phyloP scores from a whole-genome alignment of 92 coral and sea anemone genomes.

The Siderastrea radians region DNA sequence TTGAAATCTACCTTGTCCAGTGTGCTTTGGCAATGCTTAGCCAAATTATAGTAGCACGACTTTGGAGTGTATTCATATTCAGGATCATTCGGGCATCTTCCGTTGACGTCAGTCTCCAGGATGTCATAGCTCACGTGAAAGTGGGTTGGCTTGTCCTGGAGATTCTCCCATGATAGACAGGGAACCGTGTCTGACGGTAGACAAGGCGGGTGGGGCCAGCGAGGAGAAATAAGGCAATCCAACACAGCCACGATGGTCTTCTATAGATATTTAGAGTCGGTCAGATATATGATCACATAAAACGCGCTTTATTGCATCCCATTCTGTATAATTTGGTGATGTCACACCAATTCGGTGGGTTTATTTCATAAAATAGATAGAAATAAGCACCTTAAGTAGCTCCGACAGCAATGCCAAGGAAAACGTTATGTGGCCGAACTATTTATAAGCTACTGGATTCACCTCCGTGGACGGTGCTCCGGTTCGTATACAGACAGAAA shows the following conservation, averaged over 20 bases:
- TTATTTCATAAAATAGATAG: too few species aligned
- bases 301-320: too few species aligned
- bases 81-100: slow-evolving; percentile 64
- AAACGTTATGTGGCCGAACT: too few species aligned
- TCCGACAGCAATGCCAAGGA: too few species aligned
- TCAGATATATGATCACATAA: too few species aligned
- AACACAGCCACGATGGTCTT: slow-evolving; percentile 68
- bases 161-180: slow-evolving; percentile 61
- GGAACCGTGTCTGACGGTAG: slow-evolving; percentile 63
- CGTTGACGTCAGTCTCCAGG: slow-evolving; percentile 64
- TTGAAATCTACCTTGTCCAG: slow-evolving; percentile 57
- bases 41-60: slow-evolving; percentile 66
- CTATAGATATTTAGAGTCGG: slow-evolving; percentile 1
- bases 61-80: slow-evolving; percentile 55
- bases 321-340: too few species aligned
- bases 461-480: too few species aligned
- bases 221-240: slow-evolving; percentile 74
- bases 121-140: slow-evolving; percentile 64
- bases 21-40: slow-evolving; percentile 54
- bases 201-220: slow-evolving; percentile 75
- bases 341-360: too few species aligned
- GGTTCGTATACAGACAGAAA: too few species aligned
- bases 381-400: too few species aligned
- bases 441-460: too few species aligned
- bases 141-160: slow-evolving; percentile 76